Evolutionary conservation across 2,113 vertebrate genomes (phyloP).

Genomic region (Cricetomys ansorgei): DNA sequence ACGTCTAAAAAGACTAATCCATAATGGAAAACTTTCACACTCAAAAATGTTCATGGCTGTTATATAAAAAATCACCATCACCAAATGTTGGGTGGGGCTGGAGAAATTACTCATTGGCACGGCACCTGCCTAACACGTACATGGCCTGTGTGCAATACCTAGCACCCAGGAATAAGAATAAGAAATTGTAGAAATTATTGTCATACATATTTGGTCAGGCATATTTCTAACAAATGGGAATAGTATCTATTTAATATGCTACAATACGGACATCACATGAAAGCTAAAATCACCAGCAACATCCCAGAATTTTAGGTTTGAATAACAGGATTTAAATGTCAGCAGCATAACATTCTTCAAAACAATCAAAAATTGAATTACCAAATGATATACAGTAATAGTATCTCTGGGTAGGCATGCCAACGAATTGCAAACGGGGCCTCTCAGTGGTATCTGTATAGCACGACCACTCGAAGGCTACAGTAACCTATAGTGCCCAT

Average conservation of each 20-base stretch:
- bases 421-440: neutral
- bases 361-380: neutral
- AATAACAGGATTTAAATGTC: conserved; percentile 6
- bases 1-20: neutral
- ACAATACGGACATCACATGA: conserved; percentile 22
- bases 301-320: conserved; percentile 4
- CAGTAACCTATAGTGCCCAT: neutral
- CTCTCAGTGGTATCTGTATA: neutral
- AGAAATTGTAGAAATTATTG: neutral
- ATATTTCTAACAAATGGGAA: neutral
- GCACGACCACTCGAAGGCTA: neutral
- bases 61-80: conserved; percentile 40
- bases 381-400: neutral
- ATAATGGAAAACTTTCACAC: conserved; percentile 30
- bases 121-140: neutral
- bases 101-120: neutral
- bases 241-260: neutral
- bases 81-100: neutral
- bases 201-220: no score
- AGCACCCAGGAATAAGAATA: neutral
- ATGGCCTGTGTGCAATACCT: neutral
- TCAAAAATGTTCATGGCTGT: neutral
- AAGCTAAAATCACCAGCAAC: neutral
- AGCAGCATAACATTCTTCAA: neutral
- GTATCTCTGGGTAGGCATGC: neutral